These are phyloP conservation scores for Morone saxatilis DNA, from an alignment of 2,113 vertebrate species.

Conservation along the genomic window DNA sequence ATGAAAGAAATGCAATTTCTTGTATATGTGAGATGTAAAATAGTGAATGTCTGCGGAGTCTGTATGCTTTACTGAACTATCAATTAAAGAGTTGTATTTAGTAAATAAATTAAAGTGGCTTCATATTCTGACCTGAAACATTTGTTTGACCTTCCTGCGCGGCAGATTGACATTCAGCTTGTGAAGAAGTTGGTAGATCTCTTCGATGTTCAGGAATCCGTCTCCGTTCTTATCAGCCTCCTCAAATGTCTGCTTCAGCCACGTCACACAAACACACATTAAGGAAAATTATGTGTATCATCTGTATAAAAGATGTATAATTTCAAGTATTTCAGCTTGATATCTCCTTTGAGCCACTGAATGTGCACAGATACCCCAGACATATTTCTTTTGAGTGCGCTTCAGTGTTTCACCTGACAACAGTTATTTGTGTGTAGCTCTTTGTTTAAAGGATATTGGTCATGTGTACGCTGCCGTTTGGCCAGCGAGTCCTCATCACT, in stretches of 20 bases:
- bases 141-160: constrained; percentile 96
- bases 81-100: not conserved
- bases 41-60: not conserved
- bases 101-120: not conserved
- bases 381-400: not conserved
- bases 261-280: constrained; percentile 81
- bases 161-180: constrained; percentile 98
- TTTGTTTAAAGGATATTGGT: constrained; percentile 95
- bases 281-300: constrained; percentile 77
- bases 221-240: constrained; percentile 98
- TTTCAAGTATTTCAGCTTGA: not conserved
- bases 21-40: not conserved
- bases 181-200: constrained; percentile 97
- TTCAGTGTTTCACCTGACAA: not conserved
- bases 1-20: not conserved
- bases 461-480: constrained; percentile 92
- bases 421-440: not conserved
- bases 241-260: constrained; percentile 98
- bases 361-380: not conserved
- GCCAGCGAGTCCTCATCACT: constrained; percentile 96
- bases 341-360: no score
- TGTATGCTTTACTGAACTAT: no score
- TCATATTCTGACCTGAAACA: constrained; percentile 93
- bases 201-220: constrained; percentile 95
- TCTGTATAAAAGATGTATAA: not conserved